These are phyloP conservation scores for Babylonia areolata DNA, from an alignment of 1,140 invertebrate species.

Conservation along the genomic window DNA sequence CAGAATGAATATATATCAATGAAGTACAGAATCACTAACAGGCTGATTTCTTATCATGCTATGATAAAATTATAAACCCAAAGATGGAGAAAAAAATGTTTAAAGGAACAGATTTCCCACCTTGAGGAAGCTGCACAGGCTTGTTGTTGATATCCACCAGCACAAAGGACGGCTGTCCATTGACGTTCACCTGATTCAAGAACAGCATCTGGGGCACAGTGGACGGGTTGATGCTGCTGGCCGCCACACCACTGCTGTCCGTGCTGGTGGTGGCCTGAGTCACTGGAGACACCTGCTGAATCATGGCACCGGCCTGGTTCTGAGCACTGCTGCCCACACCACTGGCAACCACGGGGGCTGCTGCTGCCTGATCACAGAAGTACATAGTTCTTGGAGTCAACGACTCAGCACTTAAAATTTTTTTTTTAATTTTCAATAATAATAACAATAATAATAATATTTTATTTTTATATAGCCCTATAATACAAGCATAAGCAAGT, in stretches of 20 bases:
- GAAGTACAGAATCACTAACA: no score
- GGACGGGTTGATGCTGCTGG: slow-evolving; percentile 44
- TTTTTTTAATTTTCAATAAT: no score
- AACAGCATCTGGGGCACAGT: slow-evolving; percentile 72
- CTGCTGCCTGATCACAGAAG: background rate
- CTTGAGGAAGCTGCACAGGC: slow-evolving; percentile 70
- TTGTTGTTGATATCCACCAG: slow-evolving; percentile 72
- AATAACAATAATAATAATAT: no score
- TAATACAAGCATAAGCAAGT: no score
- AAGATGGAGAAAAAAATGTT: no score
- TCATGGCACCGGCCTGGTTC: slow-evolving; percentile 30
- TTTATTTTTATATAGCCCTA: no score
- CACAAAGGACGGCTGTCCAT: slow-evolving; percentile 70
- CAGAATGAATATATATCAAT: no score
- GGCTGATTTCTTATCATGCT: no score
- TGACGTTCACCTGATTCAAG: slow-evolving; percentile 69
- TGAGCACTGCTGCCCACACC: slow-evolving; percentile 9
- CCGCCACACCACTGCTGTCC: background rate
- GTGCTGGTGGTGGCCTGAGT: slow-evolving; percentile 19
- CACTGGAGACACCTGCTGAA: slow-evolving; percentile 33
- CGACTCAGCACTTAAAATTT: no score
- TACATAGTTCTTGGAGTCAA: no score
- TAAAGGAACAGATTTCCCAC: no score
- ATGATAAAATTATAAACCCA: no score
- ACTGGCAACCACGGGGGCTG: background rate